phyloP scores from a whole-genome alignment of 64 coral and sea anemone species.

The Montipora sp. region DNA sequence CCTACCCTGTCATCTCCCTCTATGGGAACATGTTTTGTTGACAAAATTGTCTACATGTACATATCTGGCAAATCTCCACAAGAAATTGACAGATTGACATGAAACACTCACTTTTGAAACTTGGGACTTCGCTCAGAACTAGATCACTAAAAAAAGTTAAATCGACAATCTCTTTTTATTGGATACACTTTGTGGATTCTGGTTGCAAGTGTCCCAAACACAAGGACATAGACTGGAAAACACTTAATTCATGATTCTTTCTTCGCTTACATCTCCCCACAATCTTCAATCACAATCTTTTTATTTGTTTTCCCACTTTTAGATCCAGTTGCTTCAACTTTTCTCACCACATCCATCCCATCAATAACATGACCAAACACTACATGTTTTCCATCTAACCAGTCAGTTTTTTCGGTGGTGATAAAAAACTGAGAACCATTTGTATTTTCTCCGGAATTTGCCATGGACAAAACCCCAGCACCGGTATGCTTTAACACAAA shows the following conservation, averaged over 20 bases:
- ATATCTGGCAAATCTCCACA: too few relatives aligned
- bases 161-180: too few relatives aligned
- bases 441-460: conserved; percentile 96
- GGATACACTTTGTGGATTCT: too few relatives aligned
- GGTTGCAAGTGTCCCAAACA: too few relatives aligned
- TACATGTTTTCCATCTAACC: conserved; percentile 97
- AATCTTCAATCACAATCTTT: conserved; percentile 94
- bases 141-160: too few relatives aligned
- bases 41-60: too few relatives aligned
- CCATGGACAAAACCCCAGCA: conserved; percentile 91
- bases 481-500: conserved; percentile 99
- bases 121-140: too few relatives aligned
- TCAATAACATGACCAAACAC: conserved; percentile 98
- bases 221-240: neutral
- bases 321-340: conserved; percentile 94
- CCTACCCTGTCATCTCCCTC: too few relatives aligned
- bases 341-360: conserved; percentile 90
- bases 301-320: conserved; percentile 90
- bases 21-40: too few relatives aligned
- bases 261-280: conserved; percentile 78
- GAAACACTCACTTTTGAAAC: too few relatives aligned
- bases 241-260: neutral
- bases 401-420: conserved; percentile 97
- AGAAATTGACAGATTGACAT: too few relatives aligned
- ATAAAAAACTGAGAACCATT: conserved; percentile 99